Evolutionary conservation across 2,888 invertebrate species (phyloP), one percentile per base, ranked within the genome.

Genomic region (Platerodrilus igneus): DNA sequence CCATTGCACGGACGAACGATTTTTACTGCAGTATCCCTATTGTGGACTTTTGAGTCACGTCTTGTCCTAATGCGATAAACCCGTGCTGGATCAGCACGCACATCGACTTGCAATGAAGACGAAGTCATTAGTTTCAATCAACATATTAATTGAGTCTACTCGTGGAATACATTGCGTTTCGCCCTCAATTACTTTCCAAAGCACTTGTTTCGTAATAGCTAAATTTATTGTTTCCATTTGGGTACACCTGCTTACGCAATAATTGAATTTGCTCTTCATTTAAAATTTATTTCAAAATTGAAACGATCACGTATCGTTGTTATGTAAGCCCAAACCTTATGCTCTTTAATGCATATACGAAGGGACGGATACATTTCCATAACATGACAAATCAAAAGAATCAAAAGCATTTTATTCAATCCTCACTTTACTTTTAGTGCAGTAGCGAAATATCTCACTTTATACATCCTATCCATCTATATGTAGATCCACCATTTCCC

Each of bases 51-150:
- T 60, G 52, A 58, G 62, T 61, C 63, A 64, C 63, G 63, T 64
- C 53, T 48, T 56, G 28, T 17, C 30, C 34, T 62, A 64, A 64
- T 63, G 58, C 52, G 61, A 63, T 63, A 61, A 60, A 58, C 56
- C 52, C 51, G 52, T 53, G 53, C 56, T 53, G 56, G 58, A 54
- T 52, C 53, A 52, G 55, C 54, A 47, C 51, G 55, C 55, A 52
- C 46, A 47, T 43, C 53, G 60, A 58, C 59, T 59, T 58, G 59
- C 61, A 62, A 63, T 62, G 61, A 63, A 63, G 61, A 60, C 60
- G 58, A 58, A 57, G 62, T 63, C 64, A 64, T 64, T 64, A 62
- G 63, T 63, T 63, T 63, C 64, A 64, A 63, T 63, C 63, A 63
- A 63, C 63, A 63, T 62, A 62, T 64, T 64, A 64, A 64, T 63